Base-by-base conservation (phyloP, 2,113 vertebrate species). In the Pica pica region DNA sequence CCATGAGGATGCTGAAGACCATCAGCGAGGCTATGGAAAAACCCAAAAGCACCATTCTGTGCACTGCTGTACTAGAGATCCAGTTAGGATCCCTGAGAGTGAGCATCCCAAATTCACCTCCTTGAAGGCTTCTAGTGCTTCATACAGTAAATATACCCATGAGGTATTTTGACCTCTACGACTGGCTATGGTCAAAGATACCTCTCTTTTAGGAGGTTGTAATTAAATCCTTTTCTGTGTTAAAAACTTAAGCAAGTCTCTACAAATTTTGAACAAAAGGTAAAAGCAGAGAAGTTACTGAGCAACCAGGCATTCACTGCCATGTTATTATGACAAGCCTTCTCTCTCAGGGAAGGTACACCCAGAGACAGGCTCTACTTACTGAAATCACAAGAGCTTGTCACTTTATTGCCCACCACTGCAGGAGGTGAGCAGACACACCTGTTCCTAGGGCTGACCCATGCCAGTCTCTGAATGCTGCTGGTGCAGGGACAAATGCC, bases 371-470 rank as follows among this genome's bases (percentile, higher is more conserved):
- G 60, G 19, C 9, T 61, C 13, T 44, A 2, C 44, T 76, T 64
- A 53, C 35, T n/a, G 61, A 44, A 68, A 60, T 14, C 44, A 31
- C 52, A 53, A 33, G 33, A 61, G 24, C 15, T 12, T 60, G 50
- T 27, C 33, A 5, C 56, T 46, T 22, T 30, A 0, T 1, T 46
- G 49, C 16, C 41, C 44, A 60, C 6, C 24, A 5, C 22, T 15
- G 19, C 64, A 44, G 31, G 27, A 39, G 52, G 35, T 11, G 22
- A 88, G 44, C 53, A 79, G 33, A 55, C 41, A 71, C 19, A 52
- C 7, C 27, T 19, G 27, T 3, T 79, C 52, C 52, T 31, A 15
- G 0, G 1, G 10, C n/a, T 35, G 15, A 46, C 76, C 49, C 49
- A n/a, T 16, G 20, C 33, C 47, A 33, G 22, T 4, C 8, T 8